Conservation (phyloP, 1,140 invertebrate species). For the Temnothorax curvispinosus region DNA sequence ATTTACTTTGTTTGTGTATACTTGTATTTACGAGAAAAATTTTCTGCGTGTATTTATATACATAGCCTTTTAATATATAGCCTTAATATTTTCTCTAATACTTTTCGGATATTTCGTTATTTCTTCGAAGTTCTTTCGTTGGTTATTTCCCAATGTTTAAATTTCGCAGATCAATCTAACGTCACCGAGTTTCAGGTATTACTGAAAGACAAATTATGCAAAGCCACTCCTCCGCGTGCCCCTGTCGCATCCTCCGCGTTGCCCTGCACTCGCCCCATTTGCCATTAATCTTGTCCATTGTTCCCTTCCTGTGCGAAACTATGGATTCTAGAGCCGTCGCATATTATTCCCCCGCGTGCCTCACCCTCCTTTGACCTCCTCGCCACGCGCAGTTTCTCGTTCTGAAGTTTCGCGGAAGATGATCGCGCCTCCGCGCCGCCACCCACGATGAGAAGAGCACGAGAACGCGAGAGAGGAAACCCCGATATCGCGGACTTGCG, state of each 20-base stretch:
- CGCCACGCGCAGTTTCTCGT: slow-evolving; percentile 48
- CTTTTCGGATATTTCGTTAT: background rate
- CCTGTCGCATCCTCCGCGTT: slow-evolving; percentile 61
- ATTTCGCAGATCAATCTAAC: slow-evolving; percentile 59
- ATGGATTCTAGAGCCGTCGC: slow-evolving; percentile 73
- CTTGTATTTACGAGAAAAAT: no score
- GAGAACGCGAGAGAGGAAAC: slow-evolving; percentile 20
- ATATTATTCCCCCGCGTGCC: slow-evolving; percentile 70
- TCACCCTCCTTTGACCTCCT: slow-evolving; percentile 52
- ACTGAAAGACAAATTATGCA: slow-evolving; percentile 76
- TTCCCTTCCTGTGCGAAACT: slow-evolving; percentile 74
- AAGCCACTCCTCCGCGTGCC: slow-evolving; percentile 67
- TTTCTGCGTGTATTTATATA: no score
- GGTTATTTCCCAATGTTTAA: background rate
- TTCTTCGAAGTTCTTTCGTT: background rate
- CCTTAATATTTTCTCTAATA: background rate
- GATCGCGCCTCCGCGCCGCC: slow-evolving; percentile 26
- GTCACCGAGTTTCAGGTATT: slow-evolving; percentile 63
- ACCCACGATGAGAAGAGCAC: background rate
- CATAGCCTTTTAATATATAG: no score
- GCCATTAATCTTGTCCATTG: slow-evolving; percentile 79
- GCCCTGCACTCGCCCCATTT: slow-evolving; percentile 65
- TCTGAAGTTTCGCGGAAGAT: slow-evolving; percentile 54
- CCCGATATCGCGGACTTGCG: slow-evolving; percentile 3
- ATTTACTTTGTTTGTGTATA: no score